Evolutionary conservation across 2,888 invertebrate genomes (phyloP), one percentile per base, ranked within the genome.

Genomic region (Byasa hedistus): DNA sequence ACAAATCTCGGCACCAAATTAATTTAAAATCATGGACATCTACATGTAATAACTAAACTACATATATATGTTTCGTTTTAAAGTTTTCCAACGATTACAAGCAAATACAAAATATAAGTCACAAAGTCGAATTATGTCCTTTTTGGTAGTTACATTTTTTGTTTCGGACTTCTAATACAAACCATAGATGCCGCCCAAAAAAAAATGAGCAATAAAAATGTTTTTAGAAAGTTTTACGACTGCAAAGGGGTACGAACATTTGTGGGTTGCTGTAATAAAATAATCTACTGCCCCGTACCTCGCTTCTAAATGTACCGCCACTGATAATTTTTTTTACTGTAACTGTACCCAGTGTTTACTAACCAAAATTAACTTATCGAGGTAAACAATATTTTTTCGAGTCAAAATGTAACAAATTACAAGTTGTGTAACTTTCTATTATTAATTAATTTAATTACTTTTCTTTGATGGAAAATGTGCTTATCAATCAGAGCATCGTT

Each of bases 201-300:
- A 76, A 79, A 76, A 72, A 32, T 44, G 19, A 67, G 78, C 78
- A 79, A 84, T 84, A 84, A 84, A 82, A 83, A 78, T 79, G 79
- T 83, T 83, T 83, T 80, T 78, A 75, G 87, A 89, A 90, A 91
- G 89, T 89, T 89, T 87, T 89, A 91, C 83, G 81, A 75, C 82
- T 73, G 79, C 78, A 84, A 89, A 86, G 85, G 86, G 86, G 81
- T 87, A 80, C 78, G 69, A 66, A 56, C 64, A 68, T 71, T 66
- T 70, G 69, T 73, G 75, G 82, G 78, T 75, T 75, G 70, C 73
- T 72, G 79, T 78, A 76, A 80, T 89, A 85, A 89, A 87, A 82
- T 81, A 83, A 87, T 87, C 83, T 82, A 81, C 75, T 66, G 65
- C 64, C 68, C 74, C 76, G 69, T 64, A 60, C 64, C 57, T 70